Percentiles rank a stretch among this genome's conserved stretches.
phyloP scores from a whole-genome alignment of 2,797 vertebrate species.

The Pangasius macronema region DNA sequence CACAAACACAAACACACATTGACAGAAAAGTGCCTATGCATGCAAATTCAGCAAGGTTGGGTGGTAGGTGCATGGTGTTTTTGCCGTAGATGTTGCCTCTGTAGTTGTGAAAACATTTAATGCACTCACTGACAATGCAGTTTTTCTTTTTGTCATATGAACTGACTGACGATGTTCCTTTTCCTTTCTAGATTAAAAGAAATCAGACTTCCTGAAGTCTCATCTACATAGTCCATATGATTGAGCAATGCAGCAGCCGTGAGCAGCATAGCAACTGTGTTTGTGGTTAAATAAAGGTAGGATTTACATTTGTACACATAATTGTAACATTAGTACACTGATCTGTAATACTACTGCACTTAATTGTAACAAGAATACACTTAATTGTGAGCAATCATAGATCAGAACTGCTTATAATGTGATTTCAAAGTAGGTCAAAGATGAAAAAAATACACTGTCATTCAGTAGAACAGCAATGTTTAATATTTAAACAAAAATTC shows the following conservation, averaged over 20 bases:
- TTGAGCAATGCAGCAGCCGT: conserved; percentile 56
- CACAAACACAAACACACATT: conserved; percentile 1
- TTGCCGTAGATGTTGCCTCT: not conserved
- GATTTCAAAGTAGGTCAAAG: not conserved
- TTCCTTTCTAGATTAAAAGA: conserved; percentile 9
- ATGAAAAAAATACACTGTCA: too few relatives aligned
- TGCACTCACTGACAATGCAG: not conserved
- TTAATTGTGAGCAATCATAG: not conserved
- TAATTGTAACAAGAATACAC: not conserved
- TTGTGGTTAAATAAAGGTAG: conserved; percentile 60
- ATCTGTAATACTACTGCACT: too few relatives aligned
- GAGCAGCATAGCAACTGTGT: conserved; percentile 52
- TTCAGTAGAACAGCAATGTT: not conserved
- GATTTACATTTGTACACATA: conserved; percentile 13
- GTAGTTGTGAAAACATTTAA: conserved; percentile 5
- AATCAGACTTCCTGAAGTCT: conserved; percentile 22
- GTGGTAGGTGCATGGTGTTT: not conserved
- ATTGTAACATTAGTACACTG: not conserved
- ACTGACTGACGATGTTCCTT: not conserved
- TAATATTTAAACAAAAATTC: not conserved
- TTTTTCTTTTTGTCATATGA: conserved; percentile 4
- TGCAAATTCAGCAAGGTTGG: conserved; percentile 15
- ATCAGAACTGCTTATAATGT: not conserved
- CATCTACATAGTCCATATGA: conserved; percentile 51
- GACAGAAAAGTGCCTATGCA: conserved; percentile 19